Percentiles rank a stretch among this genome's conserved stretches.
Conservation (phyloP, 2,888 invertebrate genomes). For the Erebia aethiops region DNA sequence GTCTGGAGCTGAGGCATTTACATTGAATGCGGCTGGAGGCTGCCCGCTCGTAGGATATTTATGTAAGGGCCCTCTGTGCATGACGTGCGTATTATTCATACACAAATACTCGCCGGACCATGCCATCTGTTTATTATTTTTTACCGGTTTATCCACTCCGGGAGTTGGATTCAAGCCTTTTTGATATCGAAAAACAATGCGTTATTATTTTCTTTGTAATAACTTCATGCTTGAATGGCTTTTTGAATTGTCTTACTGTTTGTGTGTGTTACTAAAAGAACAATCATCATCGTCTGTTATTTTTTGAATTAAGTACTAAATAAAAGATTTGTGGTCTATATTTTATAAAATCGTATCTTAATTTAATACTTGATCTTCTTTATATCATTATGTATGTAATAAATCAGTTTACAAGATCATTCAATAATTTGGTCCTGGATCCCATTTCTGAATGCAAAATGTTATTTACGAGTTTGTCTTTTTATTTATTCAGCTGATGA, state of each 20-base stretch:
- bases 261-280: background rate
- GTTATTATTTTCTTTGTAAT: conserved; percentile 20
- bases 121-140: conserved; percentile 78
- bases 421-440: no score
- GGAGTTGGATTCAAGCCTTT: conserved; percentile 36
- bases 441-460: no score
- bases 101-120: conserved; percentile 65
- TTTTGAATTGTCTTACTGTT: background rate
- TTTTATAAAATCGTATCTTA: no score
- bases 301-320: background rate
- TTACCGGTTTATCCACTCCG: conserved; percentile 74
- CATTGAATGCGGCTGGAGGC: conserved; percentile 81
- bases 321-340: no score
- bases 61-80: conserved; percentile 76
- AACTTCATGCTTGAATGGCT: conserved; percentile 1
- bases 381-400: no score
- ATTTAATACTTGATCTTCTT: no score
- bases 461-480: no score
- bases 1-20: conserved; percentile 79
- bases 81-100: conserved; percentile 82
- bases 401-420: no score
- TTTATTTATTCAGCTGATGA: no score
- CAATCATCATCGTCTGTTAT: no score
- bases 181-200: conserved; percentile 20
- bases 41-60: conserved; percentile 77